Evolutionary conservation across 1,140 invertebrate genomes (phyloP).

Genomic region (Portunus trituberculatus): DNA sequence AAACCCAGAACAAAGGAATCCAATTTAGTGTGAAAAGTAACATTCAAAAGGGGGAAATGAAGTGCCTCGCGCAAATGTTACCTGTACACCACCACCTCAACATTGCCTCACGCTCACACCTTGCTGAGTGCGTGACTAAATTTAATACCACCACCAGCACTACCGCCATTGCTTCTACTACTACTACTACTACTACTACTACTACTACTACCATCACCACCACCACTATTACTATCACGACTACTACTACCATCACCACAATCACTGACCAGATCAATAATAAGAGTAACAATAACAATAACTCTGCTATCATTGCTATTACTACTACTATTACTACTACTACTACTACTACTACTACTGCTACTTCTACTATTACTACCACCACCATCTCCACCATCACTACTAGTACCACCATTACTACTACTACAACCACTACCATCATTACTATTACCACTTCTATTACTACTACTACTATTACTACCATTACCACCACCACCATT

Average conservation of each 20-base stretch:
- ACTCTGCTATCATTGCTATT: too few relatives aligned
- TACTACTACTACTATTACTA: slow-evolving; percentile 22
- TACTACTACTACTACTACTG: too few relatives aligned
- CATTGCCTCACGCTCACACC: not conserved
- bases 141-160: not conserved
- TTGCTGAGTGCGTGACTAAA: not conserved
- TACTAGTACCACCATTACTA: not conserved
- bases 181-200: not conserved
- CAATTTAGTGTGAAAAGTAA: too few relatives aligned
- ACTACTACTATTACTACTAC: not conserved
- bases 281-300: too few relatives aligned
- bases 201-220: not conserved
- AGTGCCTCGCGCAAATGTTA: too few relatives aligned
- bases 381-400: not conserved
- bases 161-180: not conserved
- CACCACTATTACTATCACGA: not conserved
- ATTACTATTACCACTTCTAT: too few relatives aligned
- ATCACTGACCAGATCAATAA: not conserved
- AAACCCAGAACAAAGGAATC: too few relatives aligned
- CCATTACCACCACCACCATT: not conserved
- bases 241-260: not conserved
- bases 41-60: too few relatives aligned
- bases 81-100: not conserved
- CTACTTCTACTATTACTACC: too few relatives aligned
- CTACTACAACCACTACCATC: slow-evolving; percentile 4